phyloP scores from a whole-genome alignment of 2,888 invertebrate species.

The Piscicola geometra region DNA sequence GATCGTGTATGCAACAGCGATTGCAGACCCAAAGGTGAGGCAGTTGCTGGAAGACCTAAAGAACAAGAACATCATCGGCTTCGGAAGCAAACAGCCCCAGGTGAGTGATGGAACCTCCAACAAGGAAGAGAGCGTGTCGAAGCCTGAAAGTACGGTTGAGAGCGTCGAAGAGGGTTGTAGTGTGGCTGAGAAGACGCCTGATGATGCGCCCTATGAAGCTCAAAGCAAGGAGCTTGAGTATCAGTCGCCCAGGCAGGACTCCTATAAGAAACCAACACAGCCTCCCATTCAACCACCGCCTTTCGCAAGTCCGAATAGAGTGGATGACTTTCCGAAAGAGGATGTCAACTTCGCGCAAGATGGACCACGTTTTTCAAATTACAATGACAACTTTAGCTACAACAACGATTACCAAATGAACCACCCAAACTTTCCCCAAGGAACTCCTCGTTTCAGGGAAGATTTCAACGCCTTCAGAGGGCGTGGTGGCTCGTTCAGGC shows the following conservation, averaged over 20 bases:
- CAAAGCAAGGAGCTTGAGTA: neutral
- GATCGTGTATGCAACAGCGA: conserved; percentile 15
- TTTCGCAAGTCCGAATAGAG: neutral
- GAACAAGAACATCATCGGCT: conserved; percentile 31
- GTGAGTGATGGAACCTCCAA: neutral
- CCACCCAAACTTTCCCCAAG: neutral
- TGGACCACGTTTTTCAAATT: neutral
- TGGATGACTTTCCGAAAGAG: neutral
- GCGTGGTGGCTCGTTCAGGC: neutral
- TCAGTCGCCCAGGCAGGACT: neutral
- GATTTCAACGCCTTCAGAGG: neutral
- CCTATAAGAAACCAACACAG: neutral
- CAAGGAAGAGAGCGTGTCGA: neutral
- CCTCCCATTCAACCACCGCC: neutral
- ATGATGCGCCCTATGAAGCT: neutral
- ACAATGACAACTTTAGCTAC: neutral
- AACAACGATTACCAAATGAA: neutral
- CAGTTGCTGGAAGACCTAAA: conserved; percentile 31
- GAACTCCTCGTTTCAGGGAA: neutral
- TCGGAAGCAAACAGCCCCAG: conserved; percentile 5
- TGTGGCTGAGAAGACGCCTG: neutral
- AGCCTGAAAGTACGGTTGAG: neutral
- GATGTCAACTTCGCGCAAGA: neutral
- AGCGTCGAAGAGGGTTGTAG: neutral
- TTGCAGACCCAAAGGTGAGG: conserved; percentile 30